Conservation (phyloP, 2,113 vertebrate species). For the Actinemys pallida region DNA sequence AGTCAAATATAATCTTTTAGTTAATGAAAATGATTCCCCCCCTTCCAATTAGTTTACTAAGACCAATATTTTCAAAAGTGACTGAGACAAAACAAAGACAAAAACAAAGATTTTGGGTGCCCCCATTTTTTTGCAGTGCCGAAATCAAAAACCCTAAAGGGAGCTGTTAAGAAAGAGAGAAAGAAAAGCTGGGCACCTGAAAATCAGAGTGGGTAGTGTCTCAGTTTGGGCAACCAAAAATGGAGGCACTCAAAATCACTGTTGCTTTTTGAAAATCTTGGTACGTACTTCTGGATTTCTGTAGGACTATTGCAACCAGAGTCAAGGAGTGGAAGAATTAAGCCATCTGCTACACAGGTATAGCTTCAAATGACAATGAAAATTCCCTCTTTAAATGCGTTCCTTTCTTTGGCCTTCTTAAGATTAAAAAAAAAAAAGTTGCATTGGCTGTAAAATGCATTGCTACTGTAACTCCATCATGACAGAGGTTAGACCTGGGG, state of each 20-base stretch:
- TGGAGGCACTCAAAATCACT: neutral
- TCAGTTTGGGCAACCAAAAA: neutral
- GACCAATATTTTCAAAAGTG: neutral
- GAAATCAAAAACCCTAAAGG: neutral
- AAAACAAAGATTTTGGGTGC: neutral
- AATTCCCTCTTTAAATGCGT: neutral
- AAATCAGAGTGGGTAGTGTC: neutral
- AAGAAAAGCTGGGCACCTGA: neutral
- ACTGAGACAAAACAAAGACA: neutral
- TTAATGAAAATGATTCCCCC: accelerated
- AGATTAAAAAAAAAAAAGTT: constrained; percentile 3
- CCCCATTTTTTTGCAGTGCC: neutral
- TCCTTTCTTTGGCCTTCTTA: constrained; percentile 26
- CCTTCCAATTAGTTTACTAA: neutral
- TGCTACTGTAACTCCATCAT: constrained; percentile 12
- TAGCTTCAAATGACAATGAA: neutral
- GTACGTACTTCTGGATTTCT: neutral
- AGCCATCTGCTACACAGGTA: neutral
- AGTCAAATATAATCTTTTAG: neutral
- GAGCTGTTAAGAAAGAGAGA: neutral
- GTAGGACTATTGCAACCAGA: neutral
- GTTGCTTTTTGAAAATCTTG: neutral
- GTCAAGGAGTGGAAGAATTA: neutral
- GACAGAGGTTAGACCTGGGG: constrained; percentile 44
- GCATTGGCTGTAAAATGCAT: constrained; percentile 22